Evolutionary conservation across 2,113 vertebrate species (phyloP), one percentile per base, ranked within the genome.

Genomic region (Petrocephalus zakoni): DNA sequence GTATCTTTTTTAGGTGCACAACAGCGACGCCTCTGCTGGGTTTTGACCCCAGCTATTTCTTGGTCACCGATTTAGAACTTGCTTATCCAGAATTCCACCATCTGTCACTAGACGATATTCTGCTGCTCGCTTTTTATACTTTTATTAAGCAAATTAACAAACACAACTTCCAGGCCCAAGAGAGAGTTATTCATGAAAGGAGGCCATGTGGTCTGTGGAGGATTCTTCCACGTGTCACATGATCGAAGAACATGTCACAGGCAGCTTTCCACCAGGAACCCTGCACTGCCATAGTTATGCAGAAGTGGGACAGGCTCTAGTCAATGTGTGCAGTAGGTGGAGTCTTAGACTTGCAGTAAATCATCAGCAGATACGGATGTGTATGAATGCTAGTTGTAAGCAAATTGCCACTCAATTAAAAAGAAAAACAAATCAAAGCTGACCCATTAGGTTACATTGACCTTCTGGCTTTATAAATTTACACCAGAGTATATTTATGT

Each of bases 101-200:
- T 85, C 10, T 52, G 49, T 25, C 82, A 85, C 22, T 85, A 52
- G 22, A 51, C 37, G 56, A 55, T 86, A 55, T 34, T 86, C 49
- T 58, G n/a, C 9, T 55, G n/a, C 8, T n/a, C 85, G 42, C 51
- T 86, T 46, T 15, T 68, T 81, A 7, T 21, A 55, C 17, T 86
- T 10, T 11, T 78, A 15, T 13, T 53, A 55, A 55, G 85, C 49
- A 64, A n/a, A 89, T 84, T 47, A 75, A 49, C 75, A 86, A 42
- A 37, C 5, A 49, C 46, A 29, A 58, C 55, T 37, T 29, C 37
- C 58, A 19, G 58, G 13, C 88, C 81, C 82, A 85, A n/a, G 81
- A 88, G 82, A 61, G 5, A 21, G 29, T 86, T 53, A 56, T 19
- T 37, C 58, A 49, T 72, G 29, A 81, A 89, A 89, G 25, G 75